phyloP scores from a whole-genome alignment of 2,797 vertebrate species.

The Tokudaia muenninki region DNA sequence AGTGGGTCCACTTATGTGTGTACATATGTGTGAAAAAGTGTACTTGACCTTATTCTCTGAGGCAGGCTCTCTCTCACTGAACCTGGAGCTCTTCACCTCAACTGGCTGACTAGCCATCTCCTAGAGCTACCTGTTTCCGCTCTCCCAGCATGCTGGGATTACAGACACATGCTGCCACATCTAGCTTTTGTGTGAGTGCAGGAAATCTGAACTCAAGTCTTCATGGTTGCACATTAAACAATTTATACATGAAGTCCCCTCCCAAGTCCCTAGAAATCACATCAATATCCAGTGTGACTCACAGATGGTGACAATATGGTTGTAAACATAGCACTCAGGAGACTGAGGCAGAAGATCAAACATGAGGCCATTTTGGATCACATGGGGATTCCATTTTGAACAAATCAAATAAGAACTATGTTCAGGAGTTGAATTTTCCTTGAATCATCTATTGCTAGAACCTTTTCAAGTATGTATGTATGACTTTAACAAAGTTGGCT shows the following conservation, averaged over 20 bases:
- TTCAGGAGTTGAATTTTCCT: conserved; percentile 1
- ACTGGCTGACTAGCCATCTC: background rate
- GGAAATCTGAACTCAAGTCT: background rate
- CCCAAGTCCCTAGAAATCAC: background rate
- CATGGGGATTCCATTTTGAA: background rate
- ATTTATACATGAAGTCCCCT: background rate
- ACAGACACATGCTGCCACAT: background rate
- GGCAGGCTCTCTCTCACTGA: background rate
- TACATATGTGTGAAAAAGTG: background rate
- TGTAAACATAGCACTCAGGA: background rate
- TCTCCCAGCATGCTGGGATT: background rate
- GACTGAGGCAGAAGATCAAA: background rate
- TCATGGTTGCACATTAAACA: background rate
- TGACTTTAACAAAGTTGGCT: background rate
- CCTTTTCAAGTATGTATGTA: background rate
- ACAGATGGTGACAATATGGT: background rate
- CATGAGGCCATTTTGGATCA: background rate
- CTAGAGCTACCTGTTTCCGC: background rate
- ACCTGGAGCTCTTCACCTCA: background rate
- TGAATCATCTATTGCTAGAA: background rate
- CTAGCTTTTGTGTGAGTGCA: background rate
- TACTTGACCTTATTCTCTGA: background rate
- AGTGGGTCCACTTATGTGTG: background rate
- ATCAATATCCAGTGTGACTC: background rate
- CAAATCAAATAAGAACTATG: background rate